phyloP scores from a whole-genome alignment of 2,888 invertebrate genomes.

The Frankliniella fusca region DNA sequence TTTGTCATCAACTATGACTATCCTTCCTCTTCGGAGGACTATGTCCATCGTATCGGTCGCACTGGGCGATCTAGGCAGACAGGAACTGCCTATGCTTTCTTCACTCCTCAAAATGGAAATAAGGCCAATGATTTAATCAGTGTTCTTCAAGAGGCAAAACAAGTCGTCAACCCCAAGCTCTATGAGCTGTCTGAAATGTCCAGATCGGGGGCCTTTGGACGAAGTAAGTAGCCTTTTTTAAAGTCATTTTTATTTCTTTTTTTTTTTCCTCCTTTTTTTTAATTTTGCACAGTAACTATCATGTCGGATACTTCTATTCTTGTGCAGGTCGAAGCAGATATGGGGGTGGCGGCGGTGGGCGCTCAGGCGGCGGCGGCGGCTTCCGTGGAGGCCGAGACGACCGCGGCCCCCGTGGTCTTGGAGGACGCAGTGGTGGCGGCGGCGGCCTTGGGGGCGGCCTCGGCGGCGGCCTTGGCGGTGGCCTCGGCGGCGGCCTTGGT shows the following conservation, averaged over 20 bases:
- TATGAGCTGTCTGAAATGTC: conserved; percentile 41
- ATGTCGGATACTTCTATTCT: neutral
- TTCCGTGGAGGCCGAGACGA: neutral
- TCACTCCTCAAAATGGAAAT: conserved; percentile 83
- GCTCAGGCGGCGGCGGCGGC: neutral
- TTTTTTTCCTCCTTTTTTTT: conserved; percentile 3
- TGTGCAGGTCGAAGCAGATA: conserved; percentile 1
- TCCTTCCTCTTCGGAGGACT: conserved; percentile 95
- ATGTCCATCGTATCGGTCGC: conserved; percentile 94
- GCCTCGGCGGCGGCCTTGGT: neutral
- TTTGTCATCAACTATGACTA: conserved; percentile 99
- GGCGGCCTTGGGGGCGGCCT: neutral
- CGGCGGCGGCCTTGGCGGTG: conserved; percentile 29
- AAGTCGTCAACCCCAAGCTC: conserved; percentile 81
- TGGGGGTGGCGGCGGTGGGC: neutral
- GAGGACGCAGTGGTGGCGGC: neutral
- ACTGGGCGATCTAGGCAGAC: conserved; percentile 90
- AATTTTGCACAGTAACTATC: neutral
- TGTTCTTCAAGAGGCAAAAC: conserved; percentile 90
- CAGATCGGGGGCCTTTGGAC: conserved; percentile 39
- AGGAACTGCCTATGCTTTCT: conserved; percentile 94
- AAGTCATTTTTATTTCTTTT: neutral
- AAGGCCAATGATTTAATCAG: conserved; percentile 89
- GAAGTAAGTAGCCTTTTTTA: conserved; percentile 35
- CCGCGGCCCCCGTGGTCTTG: neutral